Base-by-base conservation (phyloP, 2,113 vertebrate species). In the Tragelaphus imberbis region DNA sequence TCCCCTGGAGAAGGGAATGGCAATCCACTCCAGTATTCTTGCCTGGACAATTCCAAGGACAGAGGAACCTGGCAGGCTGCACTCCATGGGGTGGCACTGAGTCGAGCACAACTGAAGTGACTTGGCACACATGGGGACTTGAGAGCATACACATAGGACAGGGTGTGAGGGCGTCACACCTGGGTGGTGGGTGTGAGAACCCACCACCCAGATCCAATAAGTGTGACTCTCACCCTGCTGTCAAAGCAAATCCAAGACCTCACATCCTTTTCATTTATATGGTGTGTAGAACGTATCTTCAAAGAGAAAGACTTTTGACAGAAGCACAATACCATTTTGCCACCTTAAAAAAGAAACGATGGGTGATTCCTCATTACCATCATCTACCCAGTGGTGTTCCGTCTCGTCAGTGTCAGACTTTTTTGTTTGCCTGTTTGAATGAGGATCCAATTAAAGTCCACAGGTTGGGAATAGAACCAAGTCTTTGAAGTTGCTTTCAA, bases 371-470 rank as follows among this genome's bases (percentile, higher is more conserved):
- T 86, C 30, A 81, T 8, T 47, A 25, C 33, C 51, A 9, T 63
- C 88, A 28, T 8, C 4, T 13, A 0, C 9, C 47, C 17, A 14
- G 19, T 13, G 1, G 7, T 3, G 15, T 13, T n/a, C 49, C 19
- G 2, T 11, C 88, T 65, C 3, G 1, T 5, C 25, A 51, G 63
- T 12, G 27, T n/a, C 49, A 23, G 19, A 17, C n/a, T 40, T 58
- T 84, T 86, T 51, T 7, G 2, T 87, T 68, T 30, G 25, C 12
- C 49, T 81, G 55, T 79, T 63, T 65, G 84, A 80, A 13, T 94
- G 58, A 21, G 59, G 84, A 44, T 88, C 82, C 28, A 59, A 2
- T 79, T 77, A 30, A 91, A 55, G 53, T 61, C 49, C 49, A 40
- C 44, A 21, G 7, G 1, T 27, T 63, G 15, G 61, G 30, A 49